Evolutionary conservation across 2,113 vertebrate species (phyloP), one percentile per base, ranked within the genome.

Genomic region (Hoplias malabaricus): DNA sequence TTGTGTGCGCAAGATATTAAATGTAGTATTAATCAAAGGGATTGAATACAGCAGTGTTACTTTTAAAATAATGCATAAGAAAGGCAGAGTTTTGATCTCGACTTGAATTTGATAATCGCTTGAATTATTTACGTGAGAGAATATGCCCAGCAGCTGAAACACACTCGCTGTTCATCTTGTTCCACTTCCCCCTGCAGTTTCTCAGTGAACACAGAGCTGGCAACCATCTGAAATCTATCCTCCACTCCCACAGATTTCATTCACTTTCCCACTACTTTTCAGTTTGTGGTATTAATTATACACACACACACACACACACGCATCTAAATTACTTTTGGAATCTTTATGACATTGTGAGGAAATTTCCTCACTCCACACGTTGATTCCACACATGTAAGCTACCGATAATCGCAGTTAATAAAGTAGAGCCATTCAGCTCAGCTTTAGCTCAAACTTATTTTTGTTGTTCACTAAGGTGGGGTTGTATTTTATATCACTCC

Each of bases 121-220:
- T 83, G 73, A 76, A 80, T 80, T 80, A 74, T 80, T 83, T 77
- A 83, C 63, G 59, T 77, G 80, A 40, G 25, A 43, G 36, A 69
- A 77, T 73, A 77, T 34, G 56, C 34, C 46, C 42, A 19, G 61
- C 46, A 69, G 69, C 62, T 43, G 61, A 69, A 83, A 71, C 40
- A 34, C 73, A 72, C 75, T 77, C 48, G n/a, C 34, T 71, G 42
- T 65, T 77, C 43, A 21, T 21, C 48, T 53, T 16, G 25, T 70
- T 75, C 46, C 66, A 74, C 21, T 69, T 72, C 70, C 57, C 21
- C 61, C 23, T 61, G 38, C 40, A 69, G 48, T 72, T 77, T 71
- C 38, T 72, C 65, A 75, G 63, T 48, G 36, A 23, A 77, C 59
- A 59, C 29, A 63, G 13, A 71, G 46, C 68, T 65, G 31, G 69